phyloP scores from a whole-genome alignment of 1,140 invertebrate genomes.

The Myzus persicae region DNA sequence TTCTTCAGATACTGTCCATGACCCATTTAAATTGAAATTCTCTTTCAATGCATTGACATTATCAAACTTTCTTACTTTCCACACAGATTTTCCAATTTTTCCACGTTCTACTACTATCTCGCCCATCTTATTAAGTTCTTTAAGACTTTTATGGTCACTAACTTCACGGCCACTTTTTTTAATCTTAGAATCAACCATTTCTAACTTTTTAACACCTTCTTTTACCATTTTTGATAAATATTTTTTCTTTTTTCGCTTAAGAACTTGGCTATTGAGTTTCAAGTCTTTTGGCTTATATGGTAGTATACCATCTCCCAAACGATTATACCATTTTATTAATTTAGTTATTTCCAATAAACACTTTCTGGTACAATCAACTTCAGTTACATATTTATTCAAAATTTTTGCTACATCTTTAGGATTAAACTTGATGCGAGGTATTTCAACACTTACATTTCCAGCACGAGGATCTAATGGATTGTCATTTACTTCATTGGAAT shows the following conservation, averaged over 20 bases:
- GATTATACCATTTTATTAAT: conserved; percentile 42
- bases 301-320: conserved; percentile 37
- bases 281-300: conserved; percentile 52
- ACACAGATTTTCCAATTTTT: conserved; percentile 56
- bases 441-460: conserved; percentile 76
- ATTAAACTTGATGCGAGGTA: conserved; percentile 75
- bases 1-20: conserved; percentile 53
- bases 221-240: conserved; percentile 42
- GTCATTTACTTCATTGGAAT: conserved; percentile 62
- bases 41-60: conserved; percentile 24
- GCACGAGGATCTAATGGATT: conserved; percentile 77
- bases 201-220: conserved; percentile 48
- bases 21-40: conserved; percentile 44
- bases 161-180: conserved; percentile 28
- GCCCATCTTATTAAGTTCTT: conserved; percentile 43
- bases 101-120: conserved; percentile 53
- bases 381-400: conserved; percentile 54
- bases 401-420: conserved; percentile 65
- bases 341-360: conserved; percentile 48
- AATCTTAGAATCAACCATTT: conserved; percentile 47
- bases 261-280: conserved; percentile 52
- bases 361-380: conserved; percentile 48
- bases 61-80: conserved; percentile 52
- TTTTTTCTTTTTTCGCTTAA: conserved; percentile 44
- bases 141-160: conserved; percentile 40